Evolutionary conservation across 2,113 vertebrate genomes (phyloP), one percentile per base, ranked within the genome.

Genomic region (Notarius quadriscutis): DNA sequence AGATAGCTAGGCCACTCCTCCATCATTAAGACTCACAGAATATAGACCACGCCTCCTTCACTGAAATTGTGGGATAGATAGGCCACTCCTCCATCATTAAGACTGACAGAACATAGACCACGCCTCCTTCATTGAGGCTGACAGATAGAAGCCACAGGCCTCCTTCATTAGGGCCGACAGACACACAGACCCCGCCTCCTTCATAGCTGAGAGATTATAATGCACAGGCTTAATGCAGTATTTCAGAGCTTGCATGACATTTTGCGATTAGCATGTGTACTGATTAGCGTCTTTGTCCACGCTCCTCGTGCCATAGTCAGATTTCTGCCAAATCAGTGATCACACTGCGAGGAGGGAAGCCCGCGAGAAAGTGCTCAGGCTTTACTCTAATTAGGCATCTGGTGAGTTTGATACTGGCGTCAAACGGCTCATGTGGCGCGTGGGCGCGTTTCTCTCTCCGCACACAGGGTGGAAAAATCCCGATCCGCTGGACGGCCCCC

Each of bases 401-500:
- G 81, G 87, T 84, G 78, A 69, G 82, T 88, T 86, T 90, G 69
- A 87, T 75, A 71, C 67, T 77, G 82, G 58, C 63, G 67, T 89
- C 88, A 81, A 89, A 83, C 84, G 65, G 72, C 79, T 83, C 82
- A 81, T 83, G 65, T 87, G 60, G 90, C 81, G 81, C 88, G 92
- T 89, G 90, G 90, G 90, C 90, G 84, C 91, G 89, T 94, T 86
- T 79, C 17, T 91, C 55, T 67, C 75, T 4, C 51, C 18, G 67
- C 60, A 82, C 51, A 17, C 89, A 96, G 95, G 95, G 95, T 62
- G 95, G 95, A 10, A 96, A 96, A 91, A 96, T 96, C 85, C 95
- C 95, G 55, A 96, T 96, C 87, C 94, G 95, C 88, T 96, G 95
- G 95, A 96, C 95, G 0, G 94, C 95, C 1, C 95, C 95, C 2